Base-by-base conservation (phyloP, 2,888 invertebrate genomes). In the Trissoscelio sp. region DNA sequence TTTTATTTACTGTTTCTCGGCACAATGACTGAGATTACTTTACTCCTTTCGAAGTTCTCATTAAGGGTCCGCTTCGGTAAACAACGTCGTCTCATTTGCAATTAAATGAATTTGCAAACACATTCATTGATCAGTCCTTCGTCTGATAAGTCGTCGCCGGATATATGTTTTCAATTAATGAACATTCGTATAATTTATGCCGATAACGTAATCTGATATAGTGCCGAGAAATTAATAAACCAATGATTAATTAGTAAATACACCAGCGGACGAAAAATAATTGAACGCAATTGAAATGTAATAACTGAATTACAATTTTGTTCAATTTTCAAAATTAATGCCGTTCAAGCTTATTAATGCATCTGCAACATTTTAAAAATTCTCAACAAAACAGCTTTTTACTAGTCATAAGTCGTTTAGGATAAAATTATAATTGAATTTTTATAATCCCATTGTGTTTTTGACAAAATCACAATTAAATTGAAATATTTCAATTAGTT, bases 51-150 rank as follows among this genome's bases (percentile, higher is more conserved):
- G 60, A 77, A 67, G 46, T 67, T 77, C 69, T 77, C 60, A 77
- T 77, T 77, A 69, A 69, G 69, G 77, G 53, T 37, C 31, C 34
- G 53, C 42, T 31, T 55, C 22, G 55, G 78, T 64, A 79, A 79
- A 79, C 78, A 72, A 58, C 58, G 78, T 37, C 64, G 39, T 64
- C 72, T 79, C 78, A 79, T 79, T 79, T 79, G 78, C 78, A 79
- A 79, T 66, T 79, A 79, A 79, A 79, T 79, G 78, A 79, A 64
- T 70, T 72, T 39, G 72, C 78, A 78, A 64, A 79, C 66, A 72
- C 78, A 72, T 51, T 53, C 69, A 64, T 69, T 69, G 77, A 77
- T 77, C 69, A 60, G n/a, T 60, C 44, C 28, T 51, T 37, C 48
- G 57, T 37, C 58, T 18, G 66, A 72, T 62, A 62, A 72, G 53